These are phyloP conservation scores for Bugula neritina DNA, from an alignment of 2,888 invertebrate genomes.

Conservation along the genomic window DNA sequence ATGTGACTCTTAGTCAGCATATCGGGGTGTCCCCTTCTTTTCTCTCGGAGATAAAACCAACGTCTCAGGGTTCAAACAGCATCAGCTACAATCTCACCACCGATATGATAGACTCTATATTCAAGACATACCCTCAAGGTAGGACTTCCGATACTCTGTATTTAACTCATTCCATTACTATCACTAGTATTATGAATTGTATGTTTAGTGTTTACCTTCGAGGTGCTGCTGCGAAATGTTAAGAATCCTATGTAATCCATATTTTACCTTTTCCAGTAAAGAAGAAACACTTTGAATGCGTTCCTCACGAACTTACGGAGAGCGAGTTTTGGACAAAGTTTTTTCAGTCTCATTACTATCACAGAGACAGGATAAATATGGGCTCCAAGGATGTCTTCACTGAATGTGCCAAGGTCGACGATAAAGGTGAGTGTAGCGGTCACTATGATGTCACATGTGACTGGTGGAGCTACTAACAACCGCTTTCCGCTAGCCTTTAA, in stretches of 20 bases:
- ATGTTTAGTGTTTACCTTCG: background rate
- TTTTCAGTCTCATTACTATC: conserved; percentile 94
- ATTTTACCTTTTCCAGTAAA: conserved; percentile 64
- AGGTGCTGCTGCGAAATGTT: background rate
- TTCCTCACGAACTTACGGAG: conserved; percentile 89
- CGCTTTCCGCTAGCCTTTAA: too few relatives aligned
- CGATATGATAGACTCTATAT: conserved; percentile 95
- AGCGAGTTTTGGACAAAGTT: conserved; percentile 99
- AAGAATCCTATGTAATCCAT: too few relatives aligned
- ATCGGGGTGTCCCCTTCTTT: conserved; percentile 30
- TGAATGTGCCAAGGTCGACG: conserved; percentile 94
- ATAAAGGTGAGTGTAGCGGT: conserved; percentile 59
- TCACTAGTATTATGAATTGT: background rate
- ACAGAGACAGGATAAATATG: conserved; percentile 63
- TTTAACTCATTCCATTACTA: too few relatives aligned
- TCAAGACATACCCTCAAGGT: conserved; percentile 93
- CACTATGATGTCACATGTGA: too few relatives aligned
- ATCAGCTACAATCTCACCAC: conserved; percentile 92
- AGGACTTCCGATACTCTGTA: conserved; percentile 28
- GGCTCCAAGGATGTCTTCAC: conserved; percentile 78
- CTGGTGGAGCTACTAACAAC: too few relatives aligned
- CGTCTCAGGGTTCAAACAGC: conserved; percentile 92
- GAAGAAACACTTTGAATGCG: conserved; percentile 90
- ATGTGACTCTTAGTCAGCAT: conserved; percentile 4
- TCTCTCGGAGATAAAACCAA: conserved; percentile 85